Evolutionary conservation across 1,140 invertebrate species (phyloP).

Genomic region (Bombus waltoni): DNA sequence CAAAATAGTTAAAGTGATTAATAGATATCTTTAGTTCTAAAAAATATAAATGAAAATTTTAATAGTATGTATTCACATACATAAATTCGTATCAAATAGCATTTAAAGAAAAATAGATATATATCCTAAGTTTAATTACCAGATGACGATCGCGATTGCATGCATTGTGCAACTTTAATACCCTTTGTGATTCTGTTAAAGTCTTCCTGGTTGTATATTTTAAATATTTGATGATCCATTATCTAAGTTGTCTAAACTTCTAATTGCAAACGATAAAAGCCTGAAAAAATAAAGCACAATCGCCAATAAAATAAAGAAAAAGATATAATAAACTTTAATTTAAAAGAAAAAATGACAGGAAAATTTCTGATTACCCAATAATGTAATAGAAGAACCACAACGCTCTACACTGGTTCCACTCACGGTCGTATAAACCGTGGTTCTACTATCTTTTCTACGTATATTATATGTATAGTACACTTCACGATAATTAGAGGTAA

Average conservation of each 20-base stretch:
- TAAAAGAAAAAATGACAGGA: background rate
- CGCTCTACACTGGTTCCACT: background rate
- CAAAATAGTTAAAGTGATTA: background rate
- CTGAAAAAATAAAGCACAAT: background rate
- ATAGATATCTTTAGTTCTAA: background rate
- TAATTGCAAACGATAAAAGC: background rate
- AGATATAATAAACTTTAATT: background rate
- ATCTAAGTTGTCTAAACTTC: background rate
- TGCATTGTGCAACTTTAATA: constrained; percentile 85
- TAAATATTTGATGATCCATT: constrained; percentile 80
- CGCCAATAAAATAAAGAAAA: background rate
- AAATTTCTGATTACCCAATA: background rate
- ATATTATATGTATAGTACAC: background rate
- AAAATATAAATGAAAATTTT: background rate
- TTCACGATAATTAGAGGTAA: background rate
- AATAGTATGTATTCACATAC: too few species aligned
- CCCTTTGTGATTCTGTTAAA: constrained; percentile 83
- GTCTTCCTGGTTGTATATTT: constrained; percentile 83
- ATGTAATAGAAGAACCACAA: background rate
- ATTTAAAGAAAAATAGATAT: background rate
- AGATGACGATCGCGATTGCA: constrained; percentile 83
- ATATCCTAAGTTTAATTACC: constrained; percentile 55
- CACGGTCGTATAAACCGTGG: too few species aligned
- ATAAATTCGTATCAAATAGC: too few species aligned
- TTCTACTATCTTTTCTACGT: constrained; percentile 28